Conservation (phyloP, 1,140 invertebrate species). For the Zaprionus camerounensis region DNA sequence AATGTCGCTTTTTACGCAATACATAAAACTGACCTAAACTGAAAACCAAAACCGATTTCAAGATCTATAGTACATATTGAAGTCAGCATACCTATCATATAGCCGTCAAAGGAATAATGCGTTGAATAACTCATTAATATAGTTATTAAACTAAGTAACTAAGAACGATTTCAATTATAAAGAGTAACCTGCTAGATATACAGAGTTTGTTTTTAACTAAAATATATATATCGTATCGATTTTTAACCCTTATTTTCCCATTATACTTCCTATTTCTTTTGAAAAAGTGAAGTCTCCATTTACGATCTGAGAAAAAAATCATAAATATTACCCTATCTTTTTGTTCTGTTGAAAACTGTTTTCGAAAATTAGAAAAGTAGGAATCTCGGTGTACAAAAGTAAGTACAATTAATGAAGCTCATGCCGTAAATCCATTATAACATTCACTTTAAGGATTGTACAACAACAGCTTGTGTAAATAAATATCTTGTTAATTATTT, state of each 20-base stretch:
- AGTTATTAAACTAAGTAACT: background rate
- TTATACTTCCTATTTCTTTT: background rate
- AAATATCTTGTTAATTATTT: conserved; percentile 34
- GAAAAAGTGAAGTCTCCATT: background rate
- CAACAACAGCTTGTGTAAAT: conserved; percentile 35
- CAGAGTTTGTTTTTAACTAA: background rate
- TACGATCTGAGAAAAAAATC: background rate
- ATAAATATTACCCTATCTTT: background rate
- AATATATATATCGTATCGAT: conserved; percentile 1
- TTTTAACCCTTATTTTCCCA: background rate
- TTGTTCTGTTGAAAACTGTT: background rate
- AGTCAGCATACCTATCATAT: conserved; percentile 11
- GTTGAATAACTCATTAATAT: background rate
- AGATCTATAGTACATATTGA: background rate
- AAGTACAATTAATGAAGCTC: conserved; percentile 16
- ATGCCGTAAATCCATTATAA: conserved; percentile 4
- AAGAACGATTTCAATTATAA: conserved; percentile 7
- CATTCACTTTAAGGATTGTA: conserved; percentile 14
- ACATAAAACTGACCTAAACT: background rate
- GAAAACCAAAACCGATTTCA: background rate
- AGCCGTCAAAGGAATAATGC: conserved; percentile 14
- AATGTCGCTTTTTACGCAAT: background rate
- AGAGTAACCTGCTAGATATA: conserved; percentile 5
- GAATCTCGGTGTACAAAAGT: conserved; percentile 13
- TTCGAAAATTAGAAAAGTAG: conserved; percentile 2